Conservation (phyloP, 1,140 invertebrate species). For the Cylas formicarius region DNA sequence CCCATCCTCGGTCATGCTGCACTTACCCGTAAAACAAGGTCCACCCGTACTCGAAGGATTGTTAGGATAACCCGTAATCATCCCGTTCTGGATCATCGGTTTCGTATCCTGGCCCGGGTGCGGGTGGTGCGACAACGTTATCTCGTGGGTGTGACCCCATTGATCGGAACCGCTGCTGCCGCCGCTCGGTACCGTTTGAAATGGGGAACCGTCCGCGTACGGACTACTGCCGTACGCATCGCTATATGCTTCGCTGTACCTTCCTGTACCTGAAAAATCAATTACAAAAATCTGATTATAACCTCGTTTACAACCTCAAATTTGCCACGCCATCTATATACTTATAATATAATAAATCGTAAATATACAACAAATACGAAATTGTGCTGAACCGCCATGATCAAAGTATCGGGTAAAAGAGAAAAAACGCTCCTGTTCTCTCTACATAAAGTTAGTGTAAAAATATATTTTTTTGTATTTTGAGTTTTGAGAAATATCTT, state of each 20-base stretch:
- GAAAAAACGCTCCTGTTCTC: no score
- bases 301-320: no score
- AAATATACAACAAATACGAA: no score
- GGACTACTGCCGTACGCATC: slow-evolving; percentile 55
- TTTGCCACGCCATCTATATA: no score
- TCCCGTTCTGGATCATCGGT: slow-evolving; percentile 64
- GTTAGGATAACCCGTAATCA: slow-evolving; percentile 64
- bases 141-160: slow-evolving; percentile 39
- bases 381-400: no score
- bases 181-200: slow-evolving; percentile 74
- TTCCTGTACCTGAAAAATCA: slow-evolving; percentile 44
- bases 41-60: slow-evolving; percentile 46
- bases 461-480: no score
- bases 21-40: slow-evolving; percentile 64
- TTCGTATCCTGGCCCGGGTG: slow-evolving; percentile 59
- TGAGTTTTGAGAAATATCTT: no score
- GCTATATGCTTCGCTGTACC: slow-evolving; percentile 60
- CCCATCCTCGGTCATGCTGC: no score
- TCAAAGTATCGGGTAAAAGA: no score
- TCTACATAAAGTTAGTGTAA: no score
- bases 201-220: slow-evolving; percentile 63
- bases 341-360: no score
- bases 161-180: slow-evolving; percentile 49
- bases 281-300: no score
- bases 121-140: slow-evolving; percentile 44